Percentiles rank a stretch among this genome's conserved stretches.
phyloP scores from a whole-genome alignment of 2,888 invertebrate species.

The Hydrotaea diabolus region DNA sequence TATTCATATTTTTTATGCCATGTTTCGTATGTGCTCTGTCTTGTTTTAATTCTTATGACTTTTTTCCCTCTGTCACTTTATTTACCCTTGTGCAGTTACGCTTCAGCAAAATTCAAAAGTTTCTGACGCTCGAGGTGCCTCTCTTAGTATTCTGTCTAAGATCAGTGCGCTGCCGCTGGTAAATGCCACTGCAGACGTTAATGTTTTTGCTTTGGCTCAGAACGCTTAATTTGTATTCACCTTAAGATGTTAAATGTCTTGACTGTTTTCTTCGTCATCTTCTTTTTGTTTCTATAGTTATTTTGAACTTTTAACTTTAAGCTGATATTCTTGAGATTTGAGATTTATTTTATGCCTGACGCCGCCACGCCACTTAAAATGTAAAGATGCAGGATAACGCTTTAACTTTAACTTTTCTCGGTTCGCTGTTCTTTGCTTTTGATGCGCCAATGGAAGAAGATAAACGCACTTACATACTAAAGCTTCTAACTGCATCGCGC shows the following conservation, averaged over 20 bases:
- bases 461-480: constrained; percentile 5
- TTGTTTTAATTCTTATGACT: constrained; percentile 15
- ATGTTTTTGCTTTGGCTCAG: background rate
- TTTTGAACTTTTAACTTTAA: constrained; percentile 38
- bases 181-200: background rate
- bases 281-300: background rate
- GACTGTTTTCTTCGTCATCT: background rate
- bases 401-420: background rate
- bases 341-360: constrained; percentile 40
- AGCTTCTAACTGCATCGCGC: constrained; percentile 9
- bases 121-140: background rate
- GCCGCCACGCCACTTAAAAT: constrained; percentile 25
- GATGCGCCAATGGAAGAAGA: constrained; percentile 1
- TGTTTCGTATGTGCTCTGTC: constrained; percentile 33
- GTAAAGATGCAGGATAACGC: background rate
- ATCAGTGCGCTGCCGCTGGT: too few species aligned
- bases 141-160: constrained; percentile 10
- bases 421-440: background rate
- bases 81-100: constrained; percentile 41
- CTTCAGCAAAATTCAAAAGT: constrained; percentile 18
- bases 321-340: constrained; percentile 26
- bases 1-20: constrained; percentile 57
- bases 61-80: constrained; percentile 49
- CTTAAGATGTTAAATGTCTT: constrained; percentile 23
- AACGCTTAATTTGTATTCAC: constrained; percentile 47